These are phyloP conservation scores for Alosa sapidissima DNA, from an alignment of 2,797 vertebrate genomes.

Conservation along the genomic window DNA sequence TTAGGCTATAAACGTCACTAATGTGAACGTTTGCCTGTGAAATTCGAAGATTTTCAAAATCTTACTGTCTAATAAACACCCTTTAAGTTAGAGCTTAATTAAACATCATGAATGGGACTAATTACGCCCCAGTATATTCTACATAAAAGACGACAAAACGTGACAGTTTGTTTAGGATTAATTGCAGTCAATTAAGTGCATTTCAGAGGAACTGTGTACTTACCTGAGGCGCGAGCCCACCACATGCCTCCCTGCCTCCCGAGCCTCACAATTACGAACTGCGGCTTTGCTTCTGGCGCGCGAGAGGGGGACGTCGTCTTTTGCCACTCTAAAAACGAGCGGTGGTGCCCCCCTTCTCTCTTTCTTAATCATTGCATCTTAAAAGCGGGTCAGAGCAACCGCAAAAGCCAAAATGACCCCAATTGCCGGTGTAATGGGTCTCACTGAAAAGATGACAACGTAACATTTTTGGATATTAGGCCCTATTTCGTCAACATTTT, in stretches of 20 bases:
- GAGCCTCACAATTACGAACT: constrained; percentile 68
- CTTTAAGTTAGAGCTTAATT: neutral
- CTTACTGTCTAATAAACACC: neutral
- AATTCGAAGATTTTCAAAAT: neutral
- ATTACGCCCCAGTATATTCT: constrained; percentile 32
- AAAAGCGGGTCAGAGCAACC: constrained; percentile 46
- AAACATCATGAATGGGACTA: neutral
- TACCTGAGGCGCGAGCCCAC: constrained; percentile 71
- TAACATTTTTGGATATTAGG: neutral
- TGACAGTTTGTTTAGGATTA: constrained; percentile 54
- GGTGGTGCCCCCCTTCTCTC: constrained; percentile 88
- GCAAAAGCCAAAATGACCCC: constrained; percentile 33
- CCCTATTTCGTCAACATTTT: neutral
- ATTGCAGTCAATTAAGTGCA: constrained; percentile 22
- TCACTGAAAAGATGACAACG: neutral
- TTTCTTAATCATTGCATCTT: constrained; percentile 73
- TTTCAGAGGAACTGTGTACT: constrained; percentile 27
- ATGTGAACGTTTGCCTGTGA: neutral
- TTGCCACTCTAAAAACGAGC: constrained; percentile 67
- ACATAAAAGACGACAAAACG: constrained; percentile 34
- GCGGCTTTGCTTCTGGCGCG: constrained; percentile 68
- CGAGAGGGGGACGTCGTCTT: constrained; percentile 54
- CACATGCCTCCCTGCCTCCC: constrained; percentile 59
- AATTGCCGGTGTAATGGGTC: neutral
- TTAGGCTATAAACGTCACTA: neutral